Evolutionary conservation across 2,797 vertebrate genomes (phyloP).

Genomic region (Ceryle rudis): DNA sequence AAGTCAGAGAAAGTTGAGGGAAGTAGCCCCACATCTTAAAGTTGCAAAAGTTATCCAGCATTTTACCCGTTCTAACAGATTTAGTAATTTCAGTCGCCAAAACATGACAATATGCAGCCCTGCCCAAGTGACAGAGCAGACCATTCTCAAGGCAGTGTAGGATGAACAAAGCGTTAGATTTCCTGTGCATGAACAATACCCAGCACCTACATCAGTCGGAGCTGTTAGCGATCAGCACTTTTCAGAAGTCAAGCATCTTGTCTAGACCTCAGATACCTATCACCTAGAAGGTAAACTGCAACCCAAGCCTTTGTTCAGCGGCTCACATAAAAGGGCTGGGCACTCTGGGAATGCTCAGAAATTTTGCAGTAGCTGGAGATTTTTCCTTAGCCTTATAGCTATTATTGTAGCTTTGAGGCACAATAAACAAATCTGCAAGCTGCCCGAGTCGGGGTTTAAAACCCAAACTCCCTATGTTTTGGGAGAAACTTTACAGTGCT

Average conservation of each 20-base stretch:
- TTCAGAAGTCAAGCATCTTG: background rate
- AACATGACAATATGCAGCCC: background rate
- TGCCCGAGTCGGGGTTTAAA: background rate
- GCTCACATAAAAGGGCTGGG: background rate
- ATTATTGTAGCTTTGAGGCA: background rate
- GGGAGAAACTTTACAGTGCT: background rate
- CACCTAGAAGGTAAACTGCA: background rate
- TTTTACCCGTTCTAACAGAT: background rate
- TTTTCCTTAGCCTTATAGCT: background rate
- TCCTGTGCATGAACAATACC: background rate
- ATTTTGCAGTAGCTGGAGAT: background rate
- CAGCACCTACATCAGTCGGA: background rate
- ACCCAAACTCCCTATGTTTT: background rate
- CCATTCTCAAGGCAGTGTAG: background rate
- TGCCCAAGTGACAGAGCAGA: background rate
- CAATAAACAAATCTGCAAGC: background rate
- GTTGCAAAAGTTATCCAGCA: background rate
- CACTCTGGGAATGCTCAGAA: background rate
- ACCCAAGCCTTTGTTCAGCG: background rate
- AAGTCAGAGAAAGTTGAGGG: background rate
- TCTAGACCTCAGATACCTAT: background rate
- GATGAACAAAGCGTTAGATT: background rate
- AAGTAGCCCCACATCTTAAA: background rate
- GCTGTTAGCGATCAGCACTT: background rate
- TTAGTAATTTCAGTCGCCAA: background rate